Conservation (phyloP, 2,888 invertebrate genomes). For the Elegia similella region DNA sequence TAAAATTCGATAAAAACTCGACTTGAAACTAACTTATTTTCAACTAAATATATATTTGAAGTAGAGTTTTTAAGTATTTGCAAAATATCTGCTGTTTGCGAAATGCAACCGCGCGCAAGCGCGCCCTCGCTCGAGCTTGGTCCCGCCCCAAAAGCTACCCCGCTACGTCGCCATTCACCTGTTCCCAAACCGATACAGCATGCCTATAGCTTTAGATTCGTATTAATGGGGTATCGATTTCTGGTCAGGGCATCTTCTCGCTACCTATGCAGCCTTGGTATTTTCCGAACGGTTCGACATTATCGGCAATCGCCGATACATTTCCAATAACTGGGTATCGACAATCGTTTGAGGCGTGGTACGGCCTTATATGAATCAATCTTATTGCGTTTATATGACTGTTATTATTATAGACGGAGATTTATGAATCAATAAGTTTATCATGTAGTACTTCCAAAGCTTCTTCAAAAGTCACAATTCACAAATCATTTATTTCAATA, state of each 20-base stretch:
- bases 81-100: neutral
- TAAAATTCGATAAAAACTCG: neutral
- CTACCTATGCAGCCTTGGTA: slow-evolving; percentile 70
- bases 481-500: too few species aligned
- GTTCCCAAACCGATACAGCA: slow-evolving; percentile 59
- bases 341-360: slow-evolving; percentile 26
- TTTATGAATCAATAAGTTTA: too few species aligned
- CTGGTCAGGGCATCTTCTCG: slow-evolving; percentile 66
- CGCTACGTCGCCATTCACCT: slow-evolving; percentile 53
- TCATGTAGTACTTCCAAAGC: too few species aligned
- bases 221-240: slow-evolving; percentile 79
- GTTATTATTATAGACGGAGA: neutral
- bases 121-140: slow-evolving; percentile 32
- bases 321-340: slow-evolving; percentile 62
- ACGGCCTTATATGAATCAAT: neutral
- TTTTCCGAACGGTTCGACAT: slow-evolving; percentile 81
- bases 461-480: too few species aligned
- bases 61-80: neutral
- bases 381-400: neutral
- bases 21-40: too few species aligned
- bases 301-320: slow-evolving; percentile 80
- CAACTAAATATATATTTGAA: too few species aligned
- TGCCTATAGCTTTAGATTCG: slow-evolving; percentile 64
- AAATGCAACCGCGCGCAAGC: slow-evolving; percentile 51
- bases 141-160: slow-evolving; percentile 51